Conservation (phyloP, 2,113 vertebrate genomes). For the Microcebus jonahi region DNA sequence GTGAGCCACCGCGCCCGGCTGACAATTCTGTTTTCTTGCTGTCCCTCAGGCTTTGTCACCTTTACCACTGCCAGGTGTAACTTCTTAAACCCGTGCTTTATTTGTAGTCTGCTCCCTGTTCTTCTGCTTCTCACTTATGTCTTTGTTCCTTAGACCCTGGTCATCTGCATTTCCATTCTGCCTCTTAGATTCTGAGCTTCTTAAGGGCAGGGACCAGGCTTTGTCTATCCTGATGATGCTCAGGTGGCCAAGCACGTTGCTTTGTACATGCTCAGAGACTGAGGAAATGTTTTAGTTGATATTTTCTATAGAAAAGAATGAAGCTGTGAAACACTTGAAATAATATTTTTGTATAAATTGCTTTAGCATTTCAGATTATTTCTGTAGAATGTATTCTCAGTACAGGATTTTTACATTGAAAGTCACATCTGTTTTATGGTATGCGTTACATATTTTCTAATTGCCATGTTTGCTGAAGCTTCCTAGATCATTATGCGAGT, state of each 20-base stretch:
- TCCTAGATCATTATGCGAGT: neutral
- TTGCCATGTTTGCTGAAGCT: neutral
- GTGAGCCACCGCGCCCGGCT: no score
- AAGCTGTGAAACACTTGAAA: neutral
- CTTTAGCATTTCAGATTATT: neutral
- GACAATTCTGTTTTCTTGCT: fast-evolving
- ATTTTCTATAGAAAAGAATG: neutral
- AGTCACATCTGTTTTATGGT: neutral
- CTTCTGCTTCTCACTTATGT: neutral
- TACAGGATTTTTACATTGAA: neutral
- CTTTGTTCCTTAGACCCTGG: neutral
- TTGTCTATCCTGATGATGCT: neutral
- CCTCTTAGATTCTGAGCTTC: neutral
- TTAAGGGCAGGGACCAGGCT: neutral
- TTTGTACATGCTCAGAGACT: neutral
- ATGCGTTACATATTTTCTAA: neutral
- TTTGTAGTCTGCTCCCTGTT: neutral
- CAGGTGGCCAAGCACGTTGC: neutral
- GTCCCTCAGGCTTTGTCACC: no score
- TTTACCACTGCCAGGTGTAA: fast-evolving
- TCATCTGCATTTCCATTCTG: neutral
- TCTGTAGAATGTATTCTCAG: neutral
- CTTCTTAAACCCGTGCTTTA: fast-evolving
- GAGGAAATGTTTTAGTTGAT: neutral
- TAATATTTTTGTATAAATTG: neutral